phyloP scores from a whole-genome alignment of 2,888 invertebrate genomes.

The Eilema griseolum region DNA sequence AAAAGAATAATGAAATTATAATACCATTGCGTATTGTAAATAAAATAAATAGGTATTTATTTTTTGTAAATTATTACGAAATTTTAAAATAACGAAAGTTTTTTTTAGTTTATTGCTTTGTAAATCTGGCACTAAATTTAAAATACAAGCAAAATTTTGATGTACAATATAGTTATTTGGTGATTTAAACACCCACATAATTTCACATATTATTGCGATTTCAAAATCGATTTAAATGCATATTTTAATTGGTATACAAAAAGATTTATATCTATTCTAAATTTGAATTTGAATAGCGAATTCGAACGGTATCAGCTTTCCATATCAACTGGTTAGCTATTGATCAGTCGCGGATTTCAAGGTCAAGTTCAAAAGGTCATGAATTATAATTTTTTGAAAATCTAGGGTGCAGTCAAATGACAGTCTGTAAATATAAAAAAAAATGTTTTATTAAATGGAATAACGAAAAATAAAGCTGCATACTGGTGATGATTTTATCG shows the following conservation, averaged over 20 bases:
- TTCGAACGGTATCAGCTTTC: neutral
- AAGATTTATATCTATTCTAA: neutral
- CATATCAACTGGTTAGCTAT: neutral
- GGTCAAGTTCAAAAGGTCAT: neutral
- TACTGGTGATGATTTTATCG: too few relatives aligned
- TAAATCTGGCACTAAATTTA: conserved; percentile 4
- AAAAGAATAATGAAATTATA: neutral
- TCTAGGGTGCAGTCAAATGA: too few relatives aligned
- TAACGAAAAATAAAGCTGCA: too few relatives aligned
- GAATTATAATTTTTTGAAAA: neutral
- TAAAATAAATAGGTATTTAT: neutral
- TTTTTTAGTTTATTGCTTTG: neutral
- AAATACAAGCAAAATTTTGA: neutral
- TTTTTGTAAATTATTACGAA: neutral
- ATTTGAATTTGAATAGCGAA: conserved; percentile 1
- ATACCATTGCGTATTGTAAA: neutral
- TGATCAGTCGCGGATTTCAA: neutral
- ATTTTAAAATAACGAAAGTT: neutral
- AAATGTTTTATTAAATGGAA: neutral
- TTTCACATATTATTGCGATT: neutral
- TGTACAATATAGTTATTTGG: neutral
- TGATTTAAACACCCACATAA: too few relatives aligned
- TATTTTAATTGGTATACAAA: neutral
- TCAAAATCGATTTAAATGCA: neutral
- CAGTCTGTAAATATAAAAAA: neutral